phyloP scores from a whole-genome alignment of 2,113 vertebrate species.

The Noctilio leporinus region DNA sequence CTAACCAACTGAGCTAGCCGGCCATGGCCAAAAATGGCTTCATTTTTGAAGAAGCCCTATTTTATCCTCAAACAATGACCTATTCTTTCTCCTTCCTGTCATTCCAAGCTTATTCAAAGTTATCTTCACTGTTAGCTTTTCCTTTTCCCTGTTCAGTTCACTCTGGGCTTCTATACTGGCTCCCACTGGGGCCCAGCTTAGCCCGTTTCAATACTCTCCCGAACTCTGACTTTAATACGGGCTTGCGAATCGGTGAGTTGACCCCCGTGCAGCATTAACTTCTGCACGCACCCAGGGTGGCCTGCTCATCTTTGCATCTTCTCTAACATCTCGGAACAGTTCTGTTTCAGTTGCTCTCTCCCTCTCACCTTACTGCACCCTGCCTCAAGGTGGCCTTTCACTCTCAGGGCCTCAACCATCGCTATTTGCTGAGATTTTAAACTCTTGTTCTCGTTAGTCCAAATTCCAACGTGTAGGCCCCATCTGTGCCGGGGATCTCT shows the following conservation, averaged over 20 bases:
- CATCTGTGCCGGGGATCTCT: not conserved
- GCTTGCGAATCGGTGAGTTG: not conserved
- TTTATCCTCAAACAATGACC: not conserved
- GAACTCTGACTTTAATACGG: not conserved
- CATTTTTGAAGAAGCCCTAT: not conserved
- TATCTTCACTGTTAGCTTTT: not conserved
- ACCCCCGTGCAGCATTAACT: not conserved
- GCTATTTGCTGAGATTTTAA: not conserved
- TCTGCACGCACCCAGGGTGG: accelerated
- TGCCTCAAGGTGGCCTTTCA: not conserved
- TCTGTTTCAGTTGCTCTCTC: not conserved
- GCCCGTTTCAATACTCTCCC: not conserved
- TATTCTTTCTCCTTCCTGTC: not conserved
- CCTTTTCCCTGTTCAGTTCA: not conserved
- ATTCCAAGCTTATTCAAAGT: not conserved
- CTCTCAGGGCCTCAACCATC: not conserved
- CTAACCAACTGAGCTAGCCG: not conserved
- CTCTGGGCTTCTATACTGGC: not conserved
- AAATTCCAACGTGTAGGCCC: not conserved
- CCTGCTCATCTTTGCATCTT: not conserved
- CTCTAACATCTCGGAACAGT: not conserved
- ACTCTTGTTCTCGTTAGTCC: not conserved
- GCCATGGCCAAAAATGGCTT: not conserved
- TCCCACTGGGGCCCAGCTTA: not conserved
- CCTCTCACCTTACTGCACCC: not conserved